phyloP scores from a whole-genome alignment of 2,113 vertebrate genomes.

The Chloropsis hardwickii region DNA sequence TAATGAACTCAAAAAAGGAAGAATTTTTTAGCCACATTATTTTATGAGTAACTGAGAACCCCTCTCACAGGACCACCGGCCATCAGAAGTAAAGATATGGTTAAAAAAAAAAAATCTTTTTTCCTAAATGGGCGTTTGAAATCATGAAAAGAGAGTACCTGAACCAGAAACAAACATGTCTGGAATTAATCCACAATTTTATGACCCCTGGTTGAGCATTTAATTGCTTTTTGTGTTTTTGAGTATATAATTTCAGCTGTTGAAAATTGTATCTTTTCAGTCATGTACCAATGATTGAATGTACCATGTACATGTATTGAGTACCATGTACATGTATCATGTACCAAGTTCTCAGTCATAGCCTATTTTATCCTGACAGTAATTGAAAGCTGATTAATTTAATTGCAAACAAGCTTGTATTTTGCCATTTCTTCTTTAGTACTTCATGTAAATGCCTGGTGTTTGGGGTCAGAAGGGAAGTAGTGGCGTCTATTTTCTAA shows the following conservation, averaged over 20 bases:
- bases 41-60: not conserved
- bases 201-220: not conserved
- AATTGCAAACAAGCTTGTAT: conserved; percentile 52
- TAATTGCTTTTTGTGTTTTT: not conserved
- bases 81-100: not conserved
- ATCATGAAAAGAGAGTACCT: not conserved
- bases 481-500: conserved; percentile 39
- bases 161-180: not conserved
- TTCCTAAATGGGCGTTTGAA: not conserved
- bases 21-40: not conserved
- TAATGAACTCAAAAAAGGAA: not conserved
- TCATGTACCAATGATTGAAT: not conserved
- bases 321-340: no score
- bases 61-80: not conserved
- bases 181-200: not conserved
- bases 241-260: not conserved
- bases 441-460: not conserved
- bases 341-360: not conserved
- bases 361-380: conserved; percentile 26
- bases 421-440: not conserved
- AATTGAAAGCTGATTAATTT: conserved; percentile 61
- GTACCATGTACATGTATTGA: no score
- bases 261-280: not conserved
- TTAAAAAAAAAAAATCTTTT: not conserved
- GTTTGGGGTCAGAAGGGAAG: conserved; percentile 46